Evolutionary conservation across 2,888 invertebrate species (phyloP).

Genomic region (Volucella inanis): DNA sequence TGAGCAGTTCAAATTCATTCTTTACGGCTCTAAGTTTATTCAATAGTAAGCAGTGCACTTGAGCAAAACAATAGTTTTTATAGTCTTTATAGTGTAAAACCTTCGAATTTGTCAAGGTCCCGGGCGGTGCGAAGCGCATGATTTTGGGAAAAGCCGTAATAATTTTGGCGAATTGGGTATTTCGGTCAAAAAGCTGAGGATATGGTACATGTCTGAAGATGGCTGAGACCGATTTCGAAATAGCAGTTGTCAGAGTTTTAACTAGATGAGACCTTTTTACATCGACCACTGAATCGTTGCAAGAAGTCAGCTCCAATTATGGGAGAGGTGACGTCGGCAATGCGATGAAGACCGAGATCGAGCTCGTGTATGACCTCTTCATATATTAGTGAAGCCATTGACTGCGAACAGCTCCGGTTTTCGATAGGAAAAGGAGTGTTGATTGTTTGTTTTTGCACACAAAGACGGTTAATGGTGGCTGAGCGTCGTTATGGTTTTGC

Average conservation of each 20-base stretch:
- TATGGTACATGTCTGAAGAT: neutral
- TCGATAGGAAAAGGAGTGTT: slow-evolving; percentile 9
- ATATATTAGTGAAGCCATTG: neutral
- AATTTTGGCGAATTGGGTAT: no score
- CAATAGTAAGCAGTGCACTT: neutral
- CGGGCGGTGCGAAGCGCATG: neutral
- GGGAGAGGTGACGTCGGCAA: neutral
- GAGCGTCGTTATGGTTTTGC: no score
- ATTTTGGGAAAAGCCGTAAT: no score
- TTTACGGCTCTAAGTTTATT: slow-evolving; percentile 15
- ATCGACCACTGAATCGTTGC: neutral
- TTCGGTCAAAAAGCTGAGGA: slow-evolving; percentile 2
- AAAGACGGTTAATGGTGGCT: neutral
- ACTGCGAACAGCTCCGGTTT: slow-evolving; percentile 7
- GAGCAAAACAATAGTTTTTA: neutral
- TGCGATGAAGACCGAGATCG: no score
- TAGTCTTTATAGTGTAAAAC: neutral
- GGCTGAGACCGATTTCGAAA: neutral
- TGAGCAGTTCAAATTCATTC: neutral
- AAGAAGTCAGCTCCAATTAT: no score
- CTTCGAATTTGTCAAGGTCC: neutral
- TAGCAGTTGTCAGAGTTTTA: neutral
- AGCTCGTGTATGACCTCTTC: no score
- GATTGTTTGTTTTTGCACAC: slow-evolving; percentile 6
- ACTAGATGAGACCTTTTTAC: neutral